These are phyloP conservation scores for Elephantulus edwardii DNA, from an alignment of 2,113 vertebrate species.

Conservation along the genomic window DNA sequence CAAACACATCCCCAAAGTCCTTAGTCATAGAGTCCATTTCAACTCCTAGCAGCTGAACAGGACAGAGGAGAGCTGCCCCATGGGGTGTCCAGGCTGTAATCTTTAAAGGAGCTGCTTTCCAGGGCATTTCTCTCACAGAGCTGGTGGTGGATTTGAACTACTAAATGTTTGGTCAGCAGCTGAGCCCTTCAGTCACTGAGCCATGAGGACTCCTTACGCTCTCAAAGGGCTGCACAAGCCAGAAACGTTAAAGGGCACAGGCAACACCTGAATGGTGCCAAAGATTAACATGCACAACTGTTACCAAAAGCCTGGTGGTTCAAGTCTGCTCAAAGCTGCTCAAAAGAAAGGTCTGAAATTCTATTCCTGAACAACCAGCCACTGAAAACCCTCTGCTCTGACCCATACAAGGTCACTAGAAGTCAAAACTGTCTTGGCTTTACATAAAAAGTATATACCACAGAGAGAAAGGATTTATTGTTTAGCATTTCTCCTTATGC, in stretches of 20 bases:
- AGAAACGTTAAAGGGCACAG: too few species aligned
- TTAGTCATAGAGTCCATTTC: background rate
- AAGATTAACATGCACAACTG: background rate
- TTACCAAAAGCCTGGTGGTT: background rate
- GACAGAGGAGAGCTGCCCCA: background rate
- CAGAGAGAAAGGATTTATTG: background rate
- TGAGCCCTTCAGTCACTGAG: background rate
- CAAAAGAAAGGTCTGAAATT: background rate
- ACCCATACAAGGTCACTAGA: background rate
- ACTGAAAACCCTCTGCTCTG: background rate
- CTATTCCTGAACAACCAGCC: background rate
- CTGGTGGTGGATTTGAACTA: background rate
- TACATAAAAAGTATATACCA: background rate
- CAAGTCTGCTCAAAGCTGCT: background rate
- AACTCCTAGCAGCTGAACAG: background rate
- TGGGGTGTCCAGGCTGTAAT: background rate
- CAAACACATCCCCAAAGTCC: background rate
- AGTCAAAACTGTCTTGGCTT: background rate
- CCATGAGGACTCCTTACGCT: too few species aligned
- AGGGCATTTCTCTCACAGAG: background rate
- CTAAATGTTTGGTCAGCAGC: background rate
- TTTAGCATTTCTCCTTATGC: background rate
- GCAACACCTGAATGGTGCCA: background rate
- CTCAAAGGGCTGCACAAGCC: too few species aligned
- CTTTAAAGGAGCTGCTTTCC: too few species aligned